Conservation (phyloP, 2,113 vertebrate genomes). For the Neogale vison region DNA sequence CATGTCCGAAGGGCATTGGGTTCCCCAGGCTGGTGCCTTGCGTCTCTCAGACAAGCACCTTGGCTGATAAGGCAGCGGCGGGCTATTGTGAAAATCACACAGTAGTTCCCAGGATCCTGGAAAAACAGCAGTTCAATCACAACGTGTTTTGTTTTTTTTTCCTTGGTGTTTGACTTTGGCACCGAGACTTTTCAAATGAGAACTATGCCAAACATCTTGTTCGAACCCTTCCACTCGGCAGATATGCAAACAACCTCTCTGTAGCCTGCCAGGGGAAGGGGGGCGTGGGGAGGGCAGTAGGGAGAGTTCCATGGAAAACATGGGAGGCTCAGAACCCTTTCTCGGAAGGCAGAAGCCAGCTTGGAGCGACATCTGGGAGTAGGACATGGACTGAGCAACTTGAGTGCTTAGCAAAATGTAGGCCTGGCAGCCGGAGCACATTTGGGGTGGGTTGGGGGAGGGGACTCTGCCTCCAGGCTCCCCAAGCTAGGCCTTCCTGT, state of each 20-base stretch:
- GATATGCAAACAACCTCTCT: constrained; percentile 77
- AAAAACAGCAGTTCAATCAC: constrained; percentile 80
- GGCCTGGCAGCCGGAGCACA: background rate
- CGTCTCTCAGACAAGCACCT: background rate
- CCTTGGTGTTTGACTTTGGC: constrained; percentile 80
- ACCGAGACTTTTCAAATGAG: constrained; percentile 77
- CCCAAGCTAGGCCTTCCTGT: background rate
- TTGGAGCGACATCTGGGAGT: background rate
- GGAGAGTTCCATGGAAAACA: constrained; percentile 44
- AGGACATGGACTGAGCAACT: background rate
- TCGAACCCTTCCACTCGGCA: constrained; percentile 65
- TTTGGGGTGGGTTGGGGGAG: too few relatives aligned
- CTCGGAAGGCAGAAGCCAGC: background rate
- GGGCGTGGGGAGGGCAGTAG: background rate
- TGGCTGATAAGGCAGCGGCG: background rate
- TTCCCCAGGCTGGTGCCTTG: background rate
- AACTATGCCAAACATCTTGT: constrained; percentile 84
- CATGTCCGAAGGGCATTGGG: constrained; percentile 44
- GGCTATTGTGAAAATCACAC: constrained; percentile 68
- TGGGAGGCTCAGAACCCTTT: constrained; percentile 18
- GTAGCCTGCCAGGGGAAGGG: constrained; percentile 65
- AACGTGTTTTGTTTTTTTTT: constrained; percentile 58
- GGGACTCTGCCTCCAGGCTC: background rate
- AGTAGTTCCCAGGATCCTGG: constrained; percentile 81
- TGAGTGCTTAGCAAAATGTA: background rate